Percentiles rank a stretch among this genome's conserved stretches.
These are phyloP conservation scores for Marmota monax DNA, from an alignment of 2,113 vertebrate genomes.

Conservation along the genomic window DNA sequence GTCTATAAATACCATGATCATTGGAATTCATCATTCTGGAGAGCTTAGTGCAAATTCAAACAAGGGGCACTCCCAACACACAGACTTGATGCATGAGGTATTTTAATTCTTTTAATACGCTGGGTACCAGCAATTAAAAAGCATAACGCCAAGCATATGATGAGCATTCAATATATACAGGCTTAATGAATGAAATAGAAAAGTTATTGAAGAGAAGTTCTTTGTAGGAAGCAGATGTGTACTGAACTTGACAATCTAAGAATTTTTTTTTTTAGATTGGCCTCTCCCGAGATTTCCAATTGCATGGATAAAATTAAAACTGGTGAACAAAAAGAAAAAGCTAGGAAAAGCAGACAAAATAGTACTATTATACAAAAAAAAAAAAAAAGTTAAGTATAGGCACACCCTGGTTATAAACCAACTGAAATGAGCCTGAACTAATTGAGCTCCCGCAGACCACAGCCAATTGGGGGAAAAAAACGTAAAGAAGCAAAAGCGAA, in stretches of 20 bases:
- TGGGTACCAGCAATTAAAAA: constrained; percentile 48
- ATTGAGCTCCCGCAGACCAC: background rate
- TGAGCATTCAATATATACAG: constrained; percentile 33
- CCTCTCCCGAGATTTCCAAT: constrained; percentile 39
- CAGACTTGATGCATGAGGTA: background rate
- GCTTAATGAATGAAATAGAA: constrained; percentile 16
- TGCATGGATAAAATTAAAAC: constrained; percentile 64
- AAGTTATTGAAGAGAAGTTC: background rate
- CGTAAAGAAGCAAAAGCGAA: background rate
- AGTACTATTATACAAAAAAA: background rate
- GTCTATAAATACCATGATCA: background rate
- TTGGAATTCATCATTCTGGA: background rate
- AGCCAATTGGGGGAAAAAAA: constrained; percentile 40
- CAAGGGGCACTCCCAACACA: background rate
- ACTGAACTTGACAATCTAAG: constrained; percentile 50
- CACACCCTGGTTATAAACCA: constrained; percentile 44
- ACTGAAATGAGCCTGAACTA: constrained; percentile 60
- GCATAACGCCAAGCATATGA: background rate
- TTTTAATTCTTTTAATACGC: constrained; percentile 39
- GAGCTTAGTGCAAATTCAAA: constrained; percentile 17
- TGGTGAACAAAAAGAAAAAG: constrained; percentile 30
- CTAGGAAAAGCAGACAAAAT: constrained; percentile 51
- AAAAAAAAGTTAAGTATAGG: constrained; percentile 65
- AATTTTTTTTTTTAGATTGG: constrained; percentile 34
- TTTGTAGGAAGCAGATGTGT: constrained; percentile 33